Percentiles rank a stretch among this genome's conserved stretches.
Evolutionary conservation across 2,888 invertebrate species (phyloP).

Genomic region (Aporophyla lueneburgensis): DNA sequence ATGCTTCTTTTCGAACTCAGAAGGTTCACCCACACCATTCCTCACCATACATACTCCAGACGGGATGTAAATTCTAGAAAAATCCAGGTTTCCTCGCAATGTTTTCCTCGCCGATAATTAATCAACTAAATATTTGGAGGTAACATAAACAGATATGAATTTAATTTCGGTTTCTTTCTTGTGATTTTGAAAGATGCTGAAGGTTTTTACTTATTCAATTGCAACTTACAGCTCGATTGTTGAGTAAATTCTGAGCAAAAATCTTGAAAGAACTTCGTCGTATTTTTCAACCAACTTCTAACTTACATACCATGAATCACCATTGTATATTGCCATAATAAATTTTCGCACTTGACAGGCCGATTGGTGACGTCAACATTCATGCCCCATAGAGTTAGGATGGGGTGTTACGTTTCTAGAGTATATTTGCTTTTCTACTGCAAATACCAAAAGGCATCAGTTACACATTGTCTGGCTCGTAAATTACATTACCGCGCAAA

Average conservation of each 20-base stretch:
- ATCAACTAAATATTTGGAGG: not conserved
- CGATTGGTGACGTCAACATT: constrained; percentile 43
- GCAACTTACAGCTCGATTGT: not conserved
- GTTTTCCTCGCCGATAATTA: not conserved
- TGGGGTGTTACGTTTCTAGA: constrained; percentile 10
- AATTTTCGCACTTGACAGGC: constrained; percentile 9
- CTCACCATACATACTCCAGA: too few species aligned
- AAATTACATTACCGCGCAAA: constrained; percentile 28
- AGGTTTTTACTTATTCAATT: not conserved
- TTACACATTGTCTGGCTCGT: constrained; percentile 11
- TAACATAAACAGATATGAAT: not conserved
- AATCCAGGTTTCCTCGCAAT: not conserved
- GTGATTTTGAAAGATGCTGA: not conserved
- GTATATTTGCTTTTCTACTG: constrained; percentile 7
- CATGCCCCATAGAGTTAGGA: constrained; percentile 6
- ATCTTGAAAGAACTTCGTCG: not conserved
- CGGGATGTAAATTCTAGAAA: too few species aligned
- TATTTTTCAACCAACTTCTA: constrained; percentile 3
- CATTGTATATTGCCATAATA: constrained; percentile 7
- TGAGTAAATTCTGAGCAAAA: not conserved
- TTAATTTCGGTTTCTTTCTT: not conserved
- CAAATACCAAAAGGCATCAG: not conserved
- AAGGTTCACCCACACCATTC: too few species aligned
- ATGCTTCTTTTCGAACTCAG: too few species aligned
- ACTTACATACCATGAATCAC: constrained; percentile 3